A percentile compares a stretch with the other conserved stretches of the same genome.
Conservation (phyloP, 2,888 invertebrate species). For the Xiphydria camelus region DNA sequence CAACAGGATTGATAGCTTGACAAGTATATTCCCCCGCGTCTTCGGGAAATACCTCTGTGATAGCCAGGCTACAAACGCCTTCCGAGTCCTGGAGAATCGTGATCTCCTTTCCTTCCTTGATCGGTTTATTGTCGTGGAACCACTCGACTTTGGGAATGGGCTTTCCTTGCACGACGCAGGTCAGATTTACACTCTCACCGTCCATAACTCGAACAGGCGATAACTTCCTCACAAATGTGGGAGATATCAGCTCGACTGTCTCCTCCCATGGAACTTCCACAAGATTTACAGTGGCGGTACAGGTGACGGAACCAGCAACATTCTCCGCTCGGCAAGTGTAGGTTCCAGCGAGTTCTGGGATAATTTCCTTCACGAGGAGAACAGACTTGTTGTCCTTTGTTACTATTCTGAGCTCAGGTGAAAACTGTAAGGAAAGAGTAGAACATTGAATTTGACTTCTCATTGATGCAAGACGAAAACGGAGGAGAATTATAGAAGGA, state of each 20-base stretch:
- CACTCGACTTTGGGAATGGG: conserved; percentile 82
- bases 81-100: conserved; percentile 74
- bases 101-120: conserved; percentile 78
- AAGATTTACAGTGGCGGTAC: conserved; percentile 73
- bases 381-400: conserved; percentile 79
- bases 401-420: conserved; percentile 72
- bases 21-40: conserved; percentile 87
- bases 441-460: background rate
- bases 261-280: conserved; percentile 66
- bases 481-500: no score
- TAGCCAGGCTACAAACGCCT: conserved; percentile 78
- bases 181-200: conserved; percentile 79
- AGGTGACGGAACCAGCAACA: conserved; percentile 85
- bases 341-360: conserved; percentile 71
- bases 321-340: conserved; percentile 90
- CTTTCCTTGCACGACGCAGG: conserved; percentile 73
- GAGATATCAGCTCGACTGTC: conserved; percentile 68
- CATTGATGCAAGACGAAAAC: background rate
- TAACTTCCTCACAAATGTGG: conserved; percentile 75
- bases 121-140: conserved; percentile 73
- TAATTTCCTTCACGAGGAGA: conserved; percentile 74
- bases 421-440: conserved; percentile 56
- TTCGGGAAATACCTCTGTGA: conserved; percentile 88
- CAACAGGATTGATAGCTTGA: conserved; percentile 79
- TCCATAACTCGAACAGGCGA: conserved; percentile 82